Evolutionary conservation across 2,113 vertebrate species (phyloP).

Genomic region (Callocephalon fimbriatum): DNA sequence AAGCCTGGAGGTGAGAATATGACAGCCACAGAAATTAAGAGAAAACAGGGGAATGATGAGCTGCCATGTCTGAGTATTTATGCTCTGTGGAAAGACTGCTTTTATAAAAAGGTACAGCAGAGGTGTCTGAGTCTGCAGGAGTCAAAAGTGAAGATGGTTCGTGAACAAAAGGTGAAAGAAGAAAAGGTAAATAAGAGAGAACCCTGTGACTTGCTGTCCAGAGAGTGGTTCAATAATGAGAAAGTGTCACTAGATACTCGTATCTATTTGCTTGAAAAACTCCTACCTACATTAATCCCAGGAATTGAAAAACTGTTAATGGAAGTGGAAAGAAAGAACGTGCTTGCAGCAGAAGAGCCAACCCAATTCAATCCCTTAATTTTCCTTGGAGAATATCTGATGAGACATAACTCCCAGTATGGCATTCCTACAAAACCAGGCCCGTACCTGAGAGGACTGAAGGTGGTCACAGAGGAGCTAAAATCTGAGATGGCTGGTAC

Average conservation of each 20-base stretch:
- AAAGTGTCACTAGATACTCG: conserved; percentile 50
- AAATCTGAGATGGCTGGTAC: conserved; percentile 61
- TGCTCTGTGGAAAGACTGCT: conserved; percentile 57
- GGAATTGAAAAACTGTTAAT: conserved; percentile 74
- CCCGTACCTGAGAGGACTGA: conserved; percentile 75
- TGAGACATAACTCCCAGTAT: conserved; percentile 77
- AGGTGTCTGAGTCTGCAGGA: conserved; percentile 72
- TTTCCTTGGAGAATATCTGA: conserved; percentile 81
- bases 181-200: conserved; percentile 47
- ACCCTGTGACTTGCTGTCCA: conserved; percentile 59
- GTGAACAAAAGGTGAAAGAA: conserved; percentile 44
- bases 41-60: not conserved
- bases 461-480: conserved; percentile 61
- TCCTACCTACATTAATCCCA: conserved; percentile 79
- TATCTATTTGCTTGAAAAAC: conserved; percentile 77
- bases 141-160: conserved; percentile 31
- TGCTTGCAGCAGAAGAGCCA: conserved; percentile 42
- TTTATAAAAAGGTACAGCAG: conserved; percentile 68
- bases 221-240: conserved; percentile 76
- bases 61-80: not conserved
- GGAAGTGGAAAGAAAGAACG: conserved; percentile 74
- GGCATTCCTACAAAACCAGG: not conserved
- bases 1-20: not conserved
- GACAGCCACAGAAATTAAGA: not conserved
- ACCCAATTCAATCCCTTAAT: conserved; percentile 71